Evolutionary conservation across 2,113 vertebrate genomes (phyloP).

Genomic region (Tachysurus fulvidraco): DNA sequence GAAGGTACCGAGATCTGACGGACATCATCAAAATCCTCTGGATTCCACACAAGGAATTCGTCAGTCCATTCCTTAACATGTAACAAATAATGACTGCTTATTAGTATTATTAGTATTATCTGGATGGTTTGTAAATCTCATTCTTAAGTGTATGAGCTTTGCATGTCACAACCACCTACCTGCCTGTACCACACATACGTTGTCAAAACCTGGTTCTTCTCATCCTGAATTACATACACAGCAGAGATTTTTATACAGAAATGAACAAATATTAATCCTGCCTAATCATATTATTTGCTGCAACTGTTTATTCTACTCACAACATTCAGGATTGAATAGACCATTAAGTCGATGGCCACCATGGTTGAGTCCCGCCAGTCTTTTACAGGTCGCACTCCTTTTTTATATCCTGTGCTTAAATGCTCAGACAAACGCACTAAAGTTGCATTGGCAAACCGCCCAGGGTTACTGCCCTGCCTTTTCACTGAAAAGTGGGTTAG

Average conservation of each 20-base stretch:
- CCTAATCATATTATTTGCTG: neutral
- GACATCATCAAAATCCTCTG: conserved; percentile 85
- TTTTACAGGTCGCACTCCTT: conserved; percentile 83
- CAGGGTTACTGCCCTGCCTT: conserved; percentile 32
- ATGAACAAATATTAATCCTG: neutral
- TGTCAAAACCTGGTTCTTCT: conserved; percentile 97
- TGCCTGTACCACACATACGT: conserved; percentile 98
- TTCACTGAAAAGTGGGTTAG: conserved; percentile 59
- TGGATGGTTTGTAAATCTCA: neutral
- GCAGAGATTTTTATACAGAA: neutral
- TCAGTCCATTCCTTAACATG: conserved; percentile 84
- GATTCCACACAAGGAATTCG: conserved; percentile 93
- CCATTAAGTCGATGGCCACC: conserved; percentile 89
- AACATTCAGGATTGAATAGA: conserved; percentile 94
- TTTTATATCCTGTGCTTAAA: conserved; percentile 83
- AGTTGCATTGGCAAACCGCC: conserved; percentile 69
- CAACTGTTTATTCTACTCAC: conserved; percentile 69
- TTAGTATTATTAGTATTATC: too few relatives aligned
- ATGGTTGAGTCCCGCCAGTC: conserved; percentile 88
- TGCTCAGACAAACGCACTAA: conserved; percentile 78
- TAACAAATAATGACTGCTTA: neutral
- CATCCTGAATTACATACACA: conserved; percentile 76
- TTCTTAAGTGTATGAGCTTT: neutral
- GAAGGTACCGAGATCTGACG: conserved; percentile 85
- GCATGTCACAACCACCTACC: conserved; percentile 68